Evolutionary conservation across 2,797 vertebrate species (phyloP).

Genomic region (Macroramphosus scolopax): DNA sequence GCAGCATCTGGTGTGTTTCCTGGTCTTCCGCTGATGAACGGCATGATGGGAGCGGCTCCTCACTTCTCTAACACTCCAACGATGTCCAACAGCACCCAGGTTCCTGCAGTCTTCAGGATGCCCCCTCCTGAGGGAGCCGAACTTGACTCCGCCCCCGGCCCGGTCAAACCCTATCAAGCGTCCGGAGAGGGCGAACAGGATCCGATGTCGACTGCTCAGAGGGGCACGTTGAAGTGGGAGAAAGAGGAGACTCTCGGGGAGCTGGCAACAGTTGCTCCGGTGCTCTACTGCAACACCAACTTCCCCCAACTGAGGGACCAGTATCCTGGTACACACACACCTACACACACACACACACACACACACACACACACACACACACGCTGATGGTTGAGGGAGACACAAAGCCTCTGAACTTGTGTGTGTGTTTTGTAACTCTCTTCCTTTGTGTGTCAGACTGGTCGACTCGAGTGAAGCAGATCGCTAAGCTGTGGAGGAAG

Average conservation of each 20-base stretch:
- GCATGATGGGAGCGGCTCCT: conserved; percentile 81
- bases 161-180: conserved; percentile 29
- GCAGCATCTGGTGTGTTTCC: conserved; percentile 75
- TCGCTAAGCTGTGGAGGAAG: conserved; percentile 97
- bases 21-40: conserved; percentile 88
- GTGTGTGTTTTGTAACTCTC: too few species aligned
- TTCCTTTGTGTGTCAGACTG: conserved; percentile 80
- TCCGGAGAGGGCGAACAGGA: conserved; percentile 76
- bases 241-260: conserved; percentile 94
- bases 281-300: conserved; percentile 95
- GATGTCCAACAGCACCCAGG: conserved; percentile 63
- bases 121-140: conserved; percentile 76
- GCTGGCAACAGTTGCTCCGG: conserved; percentile 93
- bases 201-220: conserved; percentile 88
- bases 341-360: conserved; percentile 1
- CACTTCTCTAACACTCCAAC: conserved; percentile 75
- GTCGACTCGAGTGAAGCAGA: conserved; percentile 95
- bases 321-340: conserved; percentile 70
- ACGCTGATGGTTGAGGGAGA: too few species aligned
- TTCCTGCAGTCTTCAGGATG: conserved; percentile 75
- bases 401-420: too few species aligned
- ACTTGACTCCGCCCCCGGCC: conserved; percentile 10
- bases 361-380: not conserved
- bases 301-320: conserved; percentile 91
- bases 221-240: conserved; percentile 95